Evolutionary conservation across 2,888 invertebrate genomes (phyloP).

Genomic region (Tipula helvola): DNA sequence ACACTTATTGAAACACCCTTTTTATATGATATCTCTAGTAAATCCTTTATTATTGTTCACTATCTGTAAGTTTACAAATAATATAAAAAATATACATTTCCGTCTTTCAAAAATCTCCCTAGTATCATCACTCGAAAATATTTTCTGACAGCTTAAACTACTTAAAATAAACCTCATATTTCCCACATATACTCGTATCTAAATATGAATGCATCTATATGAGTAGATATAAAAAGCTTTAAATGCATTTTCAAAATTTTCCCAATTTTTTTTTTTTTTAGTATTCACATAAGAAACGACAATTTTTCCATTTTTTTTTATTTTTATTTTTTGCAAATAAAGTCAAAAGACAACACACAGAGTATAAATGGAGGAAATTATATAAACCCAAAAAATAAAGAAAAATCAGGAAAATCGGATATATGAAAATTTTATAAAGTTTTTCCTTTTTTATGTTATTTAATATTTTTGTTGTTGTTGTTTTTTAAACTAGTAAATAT

Average conservation of each 20-base stretch:
- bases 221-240: background rate
- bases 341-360: background rate
- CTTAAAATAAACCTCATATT: background rate
- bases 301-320: background rate
- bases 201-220: background rate
- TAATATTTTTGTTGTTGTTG: background rate
- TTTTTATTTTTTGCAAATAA: background rate
- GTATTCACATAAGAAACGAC: background rate
- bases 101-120: background rate
- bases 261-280: background rate
- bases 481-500: background rate
- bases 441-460: background rate
- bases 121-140: background rate
- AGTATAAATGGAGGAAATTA: background rate
- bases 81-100: background rate
- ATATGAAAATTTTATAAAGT: conserved; percentile 4
- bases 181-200: background rate
- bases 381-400: background rate
- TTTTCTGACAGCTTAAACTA: background rate
- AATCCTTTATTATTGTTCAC: background rate
- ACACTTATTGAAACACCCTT: no score
- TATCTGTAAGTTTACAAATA: background rate
- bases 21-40: background rate
- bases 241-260: background rate
- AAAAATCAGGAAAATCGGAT: conserved; percentile 4